Evolutionary conservation across 2,888 invertebrate species (phyloP).

Genomic region (Eurytoma adleriae): DNA sequence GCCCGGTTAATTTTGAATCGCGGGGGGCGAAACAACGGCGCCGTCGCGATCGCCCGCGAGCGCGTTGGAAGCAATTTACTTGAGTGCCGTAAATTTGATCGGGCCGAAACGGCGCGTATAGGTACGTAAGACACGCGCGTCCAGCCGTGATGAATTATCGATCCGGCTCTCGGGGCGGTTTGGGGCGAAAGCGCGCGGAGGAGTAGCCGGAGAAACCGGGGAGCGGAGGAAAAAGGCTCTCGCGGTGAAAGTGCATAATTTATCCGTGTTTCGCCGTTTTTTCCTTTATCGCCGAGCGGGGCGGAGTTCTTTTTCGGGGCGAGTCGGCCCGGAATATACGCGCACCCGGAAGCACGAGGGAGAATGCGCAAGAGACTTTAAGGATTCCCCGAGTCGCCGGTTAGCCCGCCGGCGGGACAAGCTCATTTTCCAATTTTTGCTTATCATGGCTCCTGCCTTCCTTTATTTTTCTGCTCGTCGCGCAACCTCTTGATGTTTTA

Average conservation of each 20-base stretch:
- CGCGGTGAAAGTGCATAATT: slow-evolving; percentile 52
- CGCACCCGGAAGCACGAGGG: no score
- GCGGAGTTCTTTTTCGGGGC: neutral
- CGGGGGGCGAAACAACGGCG: no score
- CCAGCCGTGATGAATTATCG: slow-evolving; percentile 48
- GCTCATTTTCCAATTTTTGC: no score
- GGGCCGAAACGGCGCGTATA: neutral
- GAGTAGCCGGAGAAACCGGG: slow-evolving; percentile 5
- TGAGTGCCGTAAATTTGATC: slow-evolving; percentile 35
- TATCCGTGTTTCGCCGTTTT: slow-evolving; percentile 40
- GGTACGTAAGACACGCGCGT: neutral
- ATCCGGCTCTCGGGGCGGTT: slow-evolving; percentile 43
- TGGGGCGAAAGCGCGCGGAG: slow-evolving; percentile 25
- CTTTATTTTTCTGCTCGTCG: no score
- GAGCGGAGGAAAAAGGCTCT: slow-evolving; percentile 7
- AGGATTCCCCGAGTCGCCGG: no score
- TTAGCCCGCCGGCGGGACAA: no score
- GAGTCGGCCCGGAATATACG: neutral
- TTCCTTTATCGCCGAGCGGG: neutral
- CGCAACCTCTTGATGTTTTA: no score
- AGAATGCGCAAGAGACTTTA: no score
- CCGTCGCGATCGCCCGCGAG: neutral
- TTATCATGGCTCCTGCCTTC: no score
- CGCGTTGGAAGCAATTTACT: neutral
- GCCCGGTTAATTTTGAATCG: no score